Conservation (phyloP, 2,797 vertebrate genomes). For the Sebastes iracundus region DNA sequence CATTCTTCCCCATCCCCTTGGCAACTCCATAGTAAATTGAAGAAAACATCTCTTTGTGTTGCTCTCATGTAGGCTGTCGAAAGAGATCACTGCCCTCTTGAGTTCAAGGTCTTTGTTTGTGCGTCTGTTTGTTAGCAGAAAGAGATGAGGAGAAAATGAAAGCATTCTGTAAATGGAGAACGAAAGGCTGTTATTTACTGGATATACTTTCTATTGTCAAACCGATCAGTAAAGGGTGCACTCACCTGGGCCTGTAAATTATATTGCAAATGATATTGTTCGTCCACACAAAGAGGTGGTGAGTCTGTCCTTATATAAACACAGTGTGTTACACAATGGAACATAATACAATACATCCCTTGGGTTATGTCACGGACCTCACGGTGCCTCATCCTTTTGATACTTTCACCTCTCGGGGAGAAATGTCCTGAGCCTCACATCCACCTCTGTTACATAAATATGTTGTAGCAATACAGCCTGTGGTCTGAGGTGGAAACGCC, state of each 20-base stretch:
- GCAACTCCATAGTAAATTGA: neutral
- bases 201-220: neutral
- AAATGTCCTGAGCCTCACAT: conserved; percentile 49
- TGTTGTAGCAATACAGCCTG: conserved; percentile 13
- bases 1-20: neutral
- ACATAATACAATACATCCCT: conserved; percentile 12
- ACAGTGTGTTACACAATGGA: conserved; percentile 36
- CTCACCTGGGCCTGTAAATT: neutral
- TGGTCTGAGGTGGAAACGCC: conserved; percentile 14
- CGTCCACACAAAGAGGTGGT: neutral
- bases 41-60: neutral
- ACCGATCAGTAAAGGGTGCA: neutral
- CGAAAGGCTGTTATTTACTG: neutral
- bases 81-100: neutral
- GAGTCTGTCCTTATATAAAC: conserved; percentile 20
- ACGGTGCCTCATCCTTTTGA: conserved; percentile 17
- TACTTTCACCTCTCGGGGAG: conserved; percentile 24
- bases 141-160: neutral
- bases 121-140: neutral
- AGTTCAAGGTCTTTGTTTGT: conserved; percentile 15
- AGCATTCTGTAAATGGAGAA: neutral
- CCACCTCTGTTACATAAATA: conserved; percentile 42
- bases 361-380: conserved; percentile 8
- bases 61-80: neutral
- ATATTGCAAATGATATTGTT: neutral